phyloP scores from a whole-genome alignment of 2,797 vertebrate genomes.

The Tinamus major region DNA sequence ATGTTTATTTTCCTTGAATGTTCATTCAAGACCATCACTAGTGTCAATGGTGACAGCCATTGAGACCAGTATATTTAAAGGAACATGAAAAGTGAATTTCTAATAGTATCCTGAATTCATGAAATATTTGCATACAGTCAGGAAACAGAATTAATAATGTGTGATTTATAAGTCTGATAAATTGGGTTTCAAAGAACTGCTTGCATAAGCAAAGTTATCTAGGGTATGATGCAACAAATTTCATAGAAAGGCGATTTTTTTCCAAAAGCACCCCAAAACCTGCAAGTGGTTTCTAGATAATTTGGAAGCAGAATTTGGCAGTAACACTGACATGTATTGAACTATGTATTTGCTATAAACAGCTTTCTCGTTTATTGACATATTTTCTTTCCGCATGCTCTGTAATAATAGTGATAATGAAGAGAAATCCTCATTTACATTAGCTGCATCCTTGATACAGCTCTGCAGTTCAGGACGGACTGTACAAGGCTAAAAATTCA shows the following conservation, averaged over 20 bases:
- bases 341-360: background rate
- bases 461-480: background rate
- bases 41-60: background rate
- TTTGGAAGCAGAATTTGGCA: background rate
- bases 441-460: background rate
- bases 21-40: background rate
- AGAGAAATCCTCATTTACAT: background rate
- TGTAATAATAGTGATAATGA: background rate
- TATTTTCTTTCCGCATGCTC: background rate
- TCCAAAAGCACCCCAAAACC: background rate
- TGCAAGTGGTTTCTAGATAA: background rate
- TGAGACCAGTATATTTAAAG: background rate
- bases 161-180: background rate
- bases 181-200: background rate
- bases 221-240: background rate
- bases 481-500: slow-evolving; percentile 42
- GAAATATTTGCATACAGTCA: background rate
- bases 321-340: background rate
- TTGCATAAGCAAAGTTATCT: background rate
- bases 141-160: background rate
- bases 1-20: background rate
- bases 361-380: background rate
- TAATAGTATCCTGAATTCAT: background rate
- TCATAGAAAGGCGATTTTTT: background rate
- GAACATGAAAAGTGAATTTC: background rate